A percentile compares a stretch with the other conserved stretches of the same genome.
Conservation (phyloP, 2,888 invertebrate species). For the Trachelus stipa region DNA sequence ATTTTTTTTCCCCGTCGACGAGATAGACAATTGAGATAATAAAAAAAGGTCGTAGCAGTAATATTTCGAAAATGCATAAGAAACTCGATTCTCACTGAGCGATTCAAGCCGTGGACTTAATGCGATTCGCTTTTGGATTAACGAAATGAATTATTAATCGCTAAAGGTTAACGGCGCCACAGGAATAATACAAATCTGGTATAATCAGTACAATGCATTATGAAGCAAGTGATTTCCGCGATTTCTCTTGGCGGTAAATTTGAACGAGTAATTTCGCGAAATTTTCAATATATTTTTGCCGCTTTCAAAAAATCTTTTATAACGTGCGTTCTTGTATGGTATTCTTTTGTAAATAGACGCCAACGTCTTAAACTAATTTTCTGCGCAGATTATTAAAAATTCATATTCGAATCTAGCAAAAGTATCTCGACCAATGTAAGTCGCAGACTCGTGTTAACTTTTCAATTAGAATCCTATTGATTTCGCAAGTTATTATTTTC, state of each 20-base stretch:
- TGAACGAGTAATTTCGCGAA: not conserved
- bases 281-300: not conserved
- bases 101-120: not conserved
- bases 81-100: not conserved
- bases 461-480: not conserved
- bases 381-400: not conserved
- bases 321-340: not conserved
- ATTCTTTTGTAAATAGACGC: not conserved
- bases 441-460: not conserved
- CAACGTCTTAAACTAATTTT: not conserved
- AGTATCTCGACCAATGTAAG: not conserved
- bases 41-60: not conserved
- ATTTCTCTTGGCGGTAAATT: not conserved
- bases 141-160: not conserved
- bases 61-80: not conserved
- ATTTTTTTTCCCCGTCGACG: not conserved
- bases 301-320: not conserved
- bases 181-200: not conserved
- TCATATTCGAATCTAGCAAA: not conserved
- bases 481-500: not conserved
- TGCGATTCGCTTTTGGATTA: not conserved
- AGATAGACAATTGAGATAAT: not conserved
- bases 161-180: not conserved
- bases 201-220: not conserved
- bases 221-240: not conserved